A percentile compares a stretch with the other conserved stretches of the same genome.
phyloP scores from a whole-genome alignment of 2,888 invertebrate genomes.

The Cryptus armator region DNA sequence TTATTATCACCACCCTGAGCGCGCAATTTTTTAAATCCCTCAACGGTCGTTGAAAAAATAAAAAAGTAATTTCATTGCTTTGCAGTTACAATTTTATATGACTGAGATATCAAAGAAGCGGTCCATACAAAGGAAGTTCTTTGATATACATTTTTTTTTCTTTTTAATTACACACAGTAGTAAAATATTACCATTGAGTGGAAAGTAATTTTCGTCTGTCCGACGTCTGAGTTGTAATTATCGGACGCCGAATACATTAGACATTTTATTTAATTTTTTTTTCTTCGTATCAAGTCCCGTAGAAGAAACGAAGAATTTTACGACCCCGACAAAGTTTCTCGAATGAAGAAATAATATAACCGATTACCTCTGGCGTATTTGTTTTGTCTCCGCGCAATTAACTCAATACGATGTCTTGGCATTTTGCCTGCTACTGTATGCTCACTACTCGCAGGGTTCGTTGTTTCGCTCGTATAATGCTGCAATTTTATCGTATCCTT shows the following conservation, averaged over 20 bases:
- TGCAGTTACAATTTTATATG: too few species aligned
- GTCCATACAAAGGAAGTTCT: too few species aligned
- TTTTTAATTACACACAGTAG: too few species aligned
- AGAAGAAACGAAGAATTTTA: slow-evolving; percentile 19
- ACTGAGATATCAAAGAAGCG: too few species aligned
- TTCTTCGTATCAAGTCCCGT: background rate
- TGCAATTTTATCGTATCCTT: slow-evolving; percentile 58
- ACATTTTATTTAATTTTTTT: background rate
- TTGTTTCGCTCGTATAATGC: slow-evolving; percentile 49
- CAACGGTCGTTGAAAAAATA: too few species aligned
- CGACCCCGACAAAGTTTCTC: slow-evolving; percentile 42
- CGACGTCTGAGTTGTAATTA: too few species aligned
- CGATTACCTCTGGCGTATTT: slow-evolving; percentile 53
- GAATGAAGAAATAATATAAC: slow-evolving; percentile 43
- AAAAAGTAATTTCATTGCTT: too few species aligned
- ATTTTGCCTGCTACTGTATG: slow-evolving; percentile 62
- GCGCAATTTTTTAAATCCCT: background rate
- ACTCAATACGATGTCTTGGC: slow-evolving; percentile 67
- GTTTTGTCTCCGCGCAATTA: slow-evolving; percentile 68
- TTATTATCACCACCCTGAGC: background rate
- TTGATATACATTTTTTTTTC: too few species aligned
- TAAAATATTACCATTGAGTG: too few species aligned
- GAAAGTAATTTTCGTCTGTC: too few species aligned
- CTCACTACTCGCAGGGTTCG: slow-evolving; percentile 51
- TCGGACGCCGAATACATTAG: background rate